These are phyloP conservation scores for Acheta domesticus DNA, from an alignment of 2,888 invertebrate species.

Conservation along the genomic window DNA sequence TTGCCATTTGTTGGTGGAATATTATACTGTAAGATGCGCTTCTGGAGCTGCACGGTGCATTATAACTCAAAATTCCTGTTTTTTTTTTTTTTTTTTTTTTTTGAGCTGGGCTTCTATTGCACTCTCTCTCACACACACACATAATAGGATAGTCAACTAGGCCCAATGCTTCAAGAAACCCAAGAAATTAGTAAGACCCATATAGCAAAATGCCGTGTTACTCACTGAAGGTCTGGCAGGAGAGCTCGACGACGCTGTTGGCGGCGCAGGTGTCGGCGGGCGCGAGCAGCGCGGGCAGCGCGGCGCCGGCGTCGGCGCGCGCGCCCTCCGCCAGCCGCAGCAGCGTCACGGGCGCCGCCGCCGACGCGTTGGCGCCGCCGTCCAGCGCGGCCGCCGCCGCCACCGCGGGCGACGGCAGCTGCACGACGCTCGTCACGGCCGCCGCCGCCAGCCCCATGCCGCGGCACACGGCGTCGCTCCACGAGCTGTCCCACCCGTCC, in stretches of 20 bases:
- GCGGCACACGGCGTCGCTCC: constrained; percentile 55
- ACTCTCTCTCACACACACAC: too few species aligned
- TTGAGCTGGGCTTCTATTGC: too few species aligned
- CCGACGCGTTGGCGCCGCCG: constrained; percentile 39
- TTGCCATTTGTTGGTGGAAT: too few species aligned
- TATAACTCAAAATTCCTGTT: too few species aligned
- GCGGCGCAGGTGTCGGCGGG: constrained; percentile 35
- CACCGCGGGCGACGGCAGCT: constrained; percentile 38
- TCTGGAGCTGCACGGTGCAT: too few species aligned
- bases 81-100: too few species aligned
- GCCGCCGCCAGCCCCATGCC: constrained; percentile 54
- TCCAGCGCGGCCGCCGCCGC: constrained; percentile 32
- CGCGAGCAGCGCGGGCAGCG: constrained; percentile 26
- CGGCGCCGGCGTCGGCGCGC: constrained; percentile 30
- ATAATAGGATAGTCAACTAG: too few species aligned
- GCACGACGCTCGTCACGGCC: constrained; percentile 44
- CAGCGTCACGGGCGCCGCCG: constrained; percentile 40
- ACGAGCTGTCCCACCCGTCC: constrained; percentile 54
- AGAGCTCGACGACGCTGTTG: constrained; percentile 50
- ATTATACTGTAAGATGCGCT: too few species aligned
- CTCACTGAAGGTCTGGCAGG: constrained; percentile 57
- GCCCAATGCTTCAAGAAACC: too few species aligned
- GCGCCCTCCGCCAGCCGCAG: constrained; percentile 36
- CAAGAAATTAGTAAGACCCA: too few species aligned
- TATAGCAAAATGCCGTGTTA: constrained; percentile 1